Evolutionary conservation across 64 coral and sea anemone species (phyloP).

Genomic region (Trachythela sp.): DNA sequence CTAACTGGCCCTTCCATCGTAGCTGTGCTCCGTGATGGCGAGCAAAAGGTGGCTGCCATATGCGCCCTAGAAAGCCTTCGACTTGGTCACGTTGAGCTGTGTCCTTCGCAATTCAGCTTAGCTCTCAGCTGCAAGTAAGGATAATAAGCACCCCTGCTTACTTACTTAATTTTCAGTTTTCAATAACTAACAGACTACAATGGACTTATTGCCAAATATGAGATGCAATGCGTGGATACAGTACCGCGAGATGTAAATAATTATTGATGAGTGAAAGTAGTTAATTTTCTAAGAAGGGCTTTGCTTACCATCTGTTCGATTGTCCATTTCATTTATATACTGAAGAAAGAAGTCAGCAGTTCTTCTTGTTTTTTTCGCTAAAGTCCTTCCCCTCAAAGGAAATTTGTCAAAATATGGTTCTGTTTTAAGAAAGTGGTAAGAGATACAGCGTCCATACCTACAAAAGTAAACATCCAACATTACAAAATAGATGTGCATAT

Average conservation of each 20-base stretch:
- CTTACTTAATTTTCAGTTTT: no score
- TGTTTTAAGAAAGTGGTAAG: neutral
- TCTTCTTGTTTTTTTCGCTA: neutral
- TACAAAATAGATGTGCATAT: neutral
- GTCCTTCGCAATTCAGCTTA: no score
- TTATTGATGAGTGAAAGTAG: neutral
- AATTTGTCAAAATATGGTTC: neutral
- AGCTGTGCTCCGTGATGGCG: no score
- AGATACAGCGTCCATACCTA: neutral
- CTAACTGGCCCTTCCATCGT: no score
- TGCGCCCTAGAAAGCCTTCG: no score
- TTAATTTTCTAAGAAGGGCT: neutral
- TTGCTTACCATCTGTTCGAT: neutral
- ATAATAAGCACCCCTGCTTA: no score
- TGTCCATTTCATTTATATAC: constrained; percentile 6
- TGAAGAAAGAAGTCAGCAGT: constrained; percentile 3
- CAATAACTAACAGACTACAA: no score
- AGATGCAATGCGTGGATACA: neutral
- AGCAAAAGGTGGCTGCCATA: no score
- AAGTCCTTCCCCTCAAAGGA: neutral
- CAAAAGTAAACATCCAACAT: neutral
- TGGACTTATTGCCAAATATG: no score
- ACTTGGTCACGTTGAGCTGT: no score
- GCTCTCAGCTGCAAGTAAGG: no score
- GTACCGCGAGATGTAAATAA: neutral